Conservation (phyloP, 2,888 invertebrate species). For the Sinhomidia bicolor region DNA sequence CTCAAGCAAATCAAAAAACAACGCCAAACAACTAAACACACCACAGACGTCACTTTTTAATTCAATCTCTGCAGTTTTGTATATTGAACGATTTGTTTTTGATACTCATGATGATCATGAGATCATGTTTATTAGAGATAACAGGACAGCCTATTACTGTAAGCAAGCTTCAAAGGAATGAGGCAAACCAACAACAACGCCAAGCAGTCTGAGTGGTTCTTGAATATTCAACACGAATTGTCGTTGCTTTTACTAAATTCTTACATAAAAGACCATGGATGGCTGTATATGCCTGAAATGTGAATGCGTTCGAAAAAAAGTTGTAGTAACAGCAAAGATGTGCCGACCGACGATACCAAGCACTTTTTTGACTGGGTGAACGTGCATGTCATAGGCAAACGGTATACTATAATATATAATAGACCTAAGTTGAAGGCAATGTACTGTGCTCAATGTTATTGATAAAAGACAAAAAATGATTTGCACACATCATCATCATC, state of each 20-base stretch:
- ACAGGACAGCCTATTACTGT: slow-evolving; percentile 14
- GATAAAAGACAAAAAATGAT: slow-evolving; percentile 50
- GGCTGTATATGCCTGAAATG: not conserved
- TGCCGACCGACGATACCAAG: not conserved
- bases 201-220: slow-evolving; percentile 59
- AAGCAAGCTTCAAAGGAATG: slow-evolving; percentile 10
- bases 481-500: slow-evolving; percentile 30
- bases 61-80: not conserved
- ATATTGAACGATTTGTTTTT: not conserved
- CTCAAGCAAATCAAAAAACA: not conserved
- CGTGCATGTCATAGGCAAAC: not conserved
- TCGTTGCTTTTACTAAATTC: slow-evolving; percentile 32
- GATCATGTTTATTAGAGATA: slow-evolving; percentile 6
- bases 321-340: not conserved
- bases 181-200: slow-evolving; percentile 37
- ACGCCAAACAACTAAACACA: not conserved
- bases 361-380: not conserved
- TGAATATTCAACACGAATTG: slow-evolving; percentile 31
- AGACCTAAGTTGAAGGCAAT: slow-evolving; percentile 41
- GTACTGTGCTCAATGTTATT: slow-evolving; percentile 21
- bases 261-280: slow-evolving; percentile 24
- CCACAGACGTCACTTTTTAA: not conserved
- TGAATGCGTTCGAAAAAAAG: not conserved
- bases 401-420: not conserved
- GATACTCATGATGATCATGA: not conserved